Conservation (phyloP, 2,888 invertebrate genomes). For the Cenopis cana region DNA sequence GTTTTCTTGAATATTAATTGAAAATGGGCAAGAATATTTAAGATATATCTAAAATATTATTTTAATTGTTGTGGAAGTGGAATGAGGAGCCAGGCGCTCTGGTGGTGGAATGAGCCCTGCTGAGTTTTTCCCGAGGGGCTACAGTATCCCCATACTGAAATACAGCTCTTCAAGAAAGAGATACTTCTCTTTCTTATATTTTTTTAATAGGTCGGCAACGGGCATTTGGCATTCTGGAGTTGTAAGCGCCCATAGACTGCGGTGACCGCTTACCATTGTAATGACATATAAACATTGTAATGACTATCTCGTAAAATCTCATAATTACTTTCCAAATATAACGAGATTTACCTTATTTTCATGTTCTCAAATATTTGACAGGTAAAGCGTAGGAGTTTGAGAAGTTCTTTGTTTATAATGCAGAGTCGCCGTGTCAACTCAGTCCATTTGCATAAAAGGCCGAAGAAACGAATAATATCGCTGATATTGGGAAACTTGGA, state of each 20-base stretch:
- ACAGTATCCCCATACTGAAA: too few species aligned
- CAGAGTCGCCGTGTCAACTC: slow-evolving; percentile 55
- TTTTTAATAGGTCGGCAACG: too few species aligned
- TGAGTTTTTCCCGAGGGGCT: too few species aligned
- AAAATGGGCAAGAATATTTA: not conserved
- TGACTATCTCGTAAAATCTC: slow-evolving; percentile 1
- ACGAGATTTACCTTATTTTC: slow-evolving; percentile 14
- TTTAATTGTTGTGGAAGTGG: too few species aligned
- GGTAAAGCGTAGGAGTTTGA: slow-evolving; percentile 27
- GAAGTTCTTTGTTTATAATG: slow-evolving; percentile 60
- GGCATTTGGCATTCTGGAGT: too few species aligned
- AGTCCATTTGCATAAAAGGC: slow-evolving; percentile 64
- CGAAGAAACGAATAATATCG: slow-evolving; percentile 67
- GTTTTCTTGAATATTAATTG: too few species aligned
- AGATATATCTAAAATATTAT: not conserved
- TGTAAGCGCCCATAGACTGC: too few species aligned
- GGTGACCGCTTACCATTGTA: too few species aligned
- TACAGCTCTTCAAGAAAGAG: too few species aligned
- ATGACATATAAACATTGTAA: not conserved
- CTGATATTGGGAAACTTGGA: slow-evolving; percentile 75
- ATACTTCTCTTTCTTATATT: too few species aligned
- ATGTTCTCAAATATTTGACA: slow-evolving; percentile 27
- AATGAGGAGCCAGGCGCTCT: too few species aligned
- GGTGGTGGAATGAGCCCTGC: too few species aligned
- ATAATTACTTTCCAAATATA: slow-evolving; percentile 12